These are phyloP conservation scores for Lepidocyrtoides sp. DNA, from an alignment of 2,888 invertebrate species.

Conservation along the genomic window DNA sequence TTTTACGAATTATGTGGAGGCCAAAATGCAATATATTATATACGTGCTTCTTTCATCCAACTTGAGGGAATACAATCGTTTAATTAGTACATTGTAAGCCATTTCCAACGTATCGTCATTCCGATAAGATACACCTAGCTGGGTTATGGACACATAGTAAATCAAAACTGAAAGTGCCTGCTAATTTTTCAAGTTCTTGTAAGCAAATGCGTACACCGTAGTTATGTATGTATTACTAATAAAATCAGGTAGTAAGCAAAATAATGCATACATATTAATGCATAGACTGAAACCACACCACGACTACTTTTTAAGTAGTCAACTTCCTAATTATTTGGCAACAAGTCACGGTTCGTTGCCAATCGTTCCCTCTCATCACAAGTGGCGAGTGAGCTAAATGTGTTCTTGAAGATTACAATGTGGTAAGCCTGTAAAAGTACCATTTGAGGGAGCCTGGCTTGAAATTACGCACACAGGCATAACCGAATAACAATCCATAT, in stretches of 20 bases:
- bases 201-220: constrained; percentile 5
- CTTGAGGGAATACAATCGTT: too few species aligned
- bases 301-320: constrained; percentile 5
- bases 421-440: neutral
- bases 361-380: constrained; percentile 72
- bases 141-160: too few species aligned
- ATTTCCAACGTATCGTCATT: too few species aligned
- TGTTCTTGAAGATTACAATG: neutral
- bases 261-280: neutral
- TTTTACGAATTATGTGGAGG: too few species aligned
- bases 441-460: neutral
- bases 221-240: neutral
- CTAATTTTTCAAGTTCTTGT: neutral
- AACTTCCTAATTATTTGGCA: constrained; percentile 66
- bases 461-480: neutral
- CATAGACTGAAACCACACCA: neutral
- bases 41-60: too few species aligned
- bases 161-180: too few species aligned
- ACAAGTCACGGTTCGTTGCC: constrained; percentile 71
- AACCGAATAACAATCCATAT: neutral
- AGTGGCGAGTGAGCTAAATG: constrained; percentile 27
- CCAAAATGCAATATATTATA: too few species aligned
- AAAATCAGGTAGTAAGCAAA: constrained; percentile 21
- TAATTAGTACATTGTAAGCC: too few species aligned
- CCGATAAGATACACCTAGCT: too few species aligned